These are phyloP conservation scores for Ferdinandea cuprea DNA, from an alignment of 2,888 invertebrate genomes.

Conservation along the genomic window DNA sequence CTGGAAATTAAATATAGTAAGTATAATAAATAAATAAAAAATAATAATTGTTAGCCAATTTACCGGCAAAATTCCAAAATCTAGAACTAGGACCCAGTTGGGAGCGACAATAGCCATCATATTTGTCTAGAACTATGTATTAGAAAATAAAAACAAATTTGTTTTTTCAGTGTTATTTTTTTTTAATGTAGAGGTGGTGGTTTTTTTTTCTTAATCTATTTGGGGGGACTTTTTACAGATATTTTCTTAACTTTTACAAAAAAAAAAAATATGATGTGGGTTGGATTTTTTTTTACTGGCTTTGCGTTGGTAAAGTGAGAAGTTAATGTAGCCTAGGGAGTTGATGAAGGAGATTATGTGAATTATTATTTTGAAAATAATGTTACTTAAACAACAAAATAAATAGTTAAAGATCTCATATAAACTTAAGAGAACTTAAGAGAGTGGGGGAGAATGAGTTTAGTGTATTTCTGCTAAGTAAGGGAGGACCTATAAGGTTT, in stretches of 20 bases:
- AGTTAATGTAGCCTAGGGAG: no score
- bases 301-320: no score
- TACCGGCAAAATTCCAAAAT: conserved; percentile 83
- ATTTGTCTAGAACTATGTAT: conserved; percentile 82
- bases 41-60: conserved; percentile 80
- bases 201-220: conserved; percentile 58
- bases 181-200: conserved; percentile 65
- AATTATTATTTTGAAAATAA: no score
- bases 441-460: no score
- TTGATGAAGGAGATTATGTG: no score
- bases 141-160: conserved; percentile 76
- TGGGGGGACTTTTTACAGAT: conserved; percentile 25
- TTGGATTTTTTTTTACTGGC: conserved; percentile 17
- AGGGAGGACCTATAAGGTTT: no score
- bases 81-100: conserved; percentile 83
- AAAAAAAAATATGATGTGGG: conserved; percentile 32
- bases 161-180: conserved; percentile 75
- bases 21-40: conserved; percentile 62
- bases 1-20: conserved; percentile 66
- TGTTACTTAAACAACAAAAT: no score
- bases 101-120: conserved; percentile 83
- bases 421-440: no score
- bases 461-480: no score
- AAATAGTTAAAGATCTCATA: no score
- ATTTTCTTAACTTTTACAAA: conserved; percentile 42